Base-by-base conservation (phyloP, 2,888 invertebrate genomes). In the Charanyca ferruginea region DNA sequence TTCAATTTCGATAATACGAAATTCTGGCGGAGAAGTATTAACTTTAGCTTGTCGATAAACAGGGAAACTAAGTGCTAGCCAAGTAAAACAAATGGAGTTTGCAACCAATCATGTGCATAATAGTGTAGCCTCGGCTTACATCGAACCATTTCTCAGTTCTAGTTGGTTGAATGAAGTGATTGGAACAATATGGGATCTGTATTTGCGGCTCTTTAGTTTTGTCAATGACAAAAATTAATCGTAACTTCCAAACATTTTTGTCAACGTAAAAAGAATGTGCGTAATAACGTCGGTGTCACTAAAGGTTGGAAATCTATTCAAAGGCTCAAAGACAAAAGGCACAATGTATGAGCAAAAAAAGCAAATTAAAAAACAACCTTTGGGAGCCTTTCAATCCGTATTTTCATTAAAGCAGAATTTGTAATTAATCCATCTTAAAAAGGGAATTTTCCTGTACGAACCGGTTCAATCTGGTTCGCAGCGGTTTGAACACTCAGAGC, bases 351-450 rank as follows among this genome's bases (percentile, higher is more conserved):
- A 67, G 65, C 71, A 67, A 79, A 85, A n/a, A 83, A 83, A 74
- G 80, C 77, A 83, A 87, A 83, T 85, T 80, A 85, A 86, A 84
- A 86, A 85, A 86, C 81, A 83, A 78, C 77, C 77, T 64, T 65
- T 63, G 71, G 58, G 25, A 58, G 71, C 76, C 72, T 81, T 87
- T 85, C 83, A 80, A 83, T 79, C 73, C 71, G 66, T 70, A 70
- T 66, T 81, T 79, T 77, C 72, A 83, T 84, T 81, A 75, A 76
- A 81, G 60, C 55, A 68, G 77, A 83, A 84, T 85, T 79, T 68
- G 81, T 85, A 86, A 88, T 87, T 85, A 87, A 87, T 84, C 80
- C 72, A 66, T 81, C 78, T 81, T 76, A 80, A 81, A 80, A 77
- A 61, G 64, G 78, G 74, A 77, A 78, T 80, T 80, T 81, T 84